Percentiles rank a stretch among this genome's conserved stretches.
Evolutionary conservation across 2,797 vertebrate genomes (phyloP).

Genomic region (Selene dorsalis): DNA sequence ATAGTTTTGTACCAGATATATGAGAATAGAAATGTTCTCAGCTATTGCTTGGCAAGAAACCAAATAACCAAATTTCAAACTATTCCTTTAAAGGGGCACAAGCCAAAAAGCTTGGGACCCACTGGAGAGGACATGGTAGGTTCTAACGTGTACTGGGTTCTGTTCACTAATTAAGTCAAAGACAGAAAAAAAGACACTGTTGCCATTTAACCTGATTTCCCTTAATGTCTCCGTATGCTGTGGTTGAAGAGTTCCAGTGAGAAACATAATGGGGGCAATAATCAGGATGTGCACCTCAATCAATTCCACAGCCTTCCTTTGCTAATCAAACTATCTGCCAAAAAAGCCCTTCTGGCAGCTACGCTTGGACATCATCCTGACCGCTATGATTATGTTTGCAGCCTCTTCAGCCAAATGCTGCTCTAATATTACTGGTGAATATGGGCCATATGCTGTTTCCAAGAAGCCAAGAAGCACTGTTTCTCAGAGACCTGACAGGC

Average conservation of each 20-base stretch:
- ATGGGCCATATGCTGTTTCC: constrained; percentile 68
- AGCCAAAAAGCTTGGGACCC: too few species aligned
- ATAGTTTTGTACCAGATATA: not conserved
- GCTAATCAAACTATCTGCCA: constrained; percentile 71
- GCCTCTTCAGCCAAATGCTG: constrained; percentile 55
- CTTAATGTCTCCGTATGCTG: constrained; percentile 17
- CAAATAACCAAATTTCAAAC: not conserved
- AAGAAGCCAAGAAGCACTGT: constrained; percentile 65
- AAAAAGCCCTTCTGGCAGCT: constrained; percentile 69
- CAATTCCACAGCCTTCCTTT: constrained; percentile 65
- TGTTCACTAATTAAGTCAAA: not conserved
- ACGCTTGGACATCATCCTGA: constrained; percentile 72
- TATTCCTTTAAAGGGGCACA: not conserved
- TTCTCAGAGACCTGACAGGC: constrained; percentile 66
- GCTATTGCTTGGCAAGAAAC: not conserved
- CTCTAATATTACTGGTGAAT: constrained; percentile 73
- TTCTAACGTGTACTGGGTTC: not conserved
- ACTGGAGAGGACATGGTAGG: not conserved
- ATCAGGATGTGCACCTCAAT: constrained; percentile 64
- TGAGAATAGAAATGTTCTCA: not conserved
- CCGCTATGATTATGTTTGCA: constrained; percentile 73
- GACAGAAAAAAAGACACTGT: constrained; percentile 1
- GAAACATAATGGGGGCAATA: constrained; percentile 9
- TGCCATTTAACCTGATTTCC: constrained; percentile 15
- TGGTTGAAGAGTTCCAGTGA: constrained; percentile 34